A percentile compares a stretch with the other conserved stretches of the same genome.
Evolutionary conservation across 2,113 vertebrate genomes (phyloP).

Genomic region (Pica pica): DNA sequence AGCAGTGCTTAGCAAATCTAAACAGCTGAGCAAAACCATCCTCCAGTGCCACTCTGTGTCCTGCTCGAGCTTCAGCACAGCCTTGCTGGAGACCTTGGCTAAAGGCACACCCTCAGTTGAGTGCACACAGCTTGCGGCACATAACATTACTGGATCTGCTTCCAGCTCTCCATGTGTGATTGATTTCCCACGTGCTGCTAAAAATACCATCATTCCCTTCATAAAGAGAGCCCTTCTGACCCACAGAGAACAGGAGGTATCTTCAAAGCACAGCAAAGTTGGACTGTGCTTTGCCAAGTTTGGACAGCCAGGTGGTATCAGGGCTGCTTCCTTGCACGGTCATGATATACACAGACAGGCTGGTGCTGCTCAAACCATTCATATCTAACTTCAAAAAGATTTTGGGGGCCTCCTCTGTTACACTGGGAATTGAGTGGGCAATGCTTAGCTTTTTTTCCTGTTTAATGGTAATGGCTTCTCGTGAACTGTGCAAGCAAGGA

Average conservation of each 20-base stretch:
- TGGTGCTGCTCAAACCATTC: background rate
- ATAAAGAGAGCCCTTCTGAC: background rate
- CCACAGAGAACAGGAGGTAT: background rate
- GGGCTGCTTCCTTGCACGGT: background rate
- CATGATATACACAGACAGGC: background rate
- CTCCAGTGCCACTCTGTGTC: background rate
- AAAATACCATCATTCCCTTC: background rate
- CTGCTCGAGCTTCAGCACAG: background rate
- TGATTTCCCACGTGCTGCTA: background rate
- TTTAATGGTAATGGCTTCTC: background rate
- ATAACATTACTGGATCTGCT: accelerated
- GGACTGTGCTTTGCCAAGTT: background rate
- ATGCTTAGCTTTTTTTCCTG: background rate
- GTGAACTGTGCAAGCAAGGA: background rate
- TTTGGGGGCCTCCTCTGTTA: background rate
- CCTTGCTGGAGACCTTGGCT: background rate
- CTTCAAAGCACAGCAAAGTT: background rate
- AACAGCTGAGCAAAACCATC: background rate
- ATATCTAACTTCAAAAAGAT: background rate
- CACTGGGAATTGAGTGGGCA: background rate
- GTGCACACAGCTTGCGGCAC: accelerated
- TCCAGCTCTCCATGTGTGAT: background rate
- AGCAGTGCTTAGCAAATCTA: background rate
- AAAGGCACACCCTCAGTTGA: background rate
- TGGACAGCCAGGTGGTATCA: background rate